Base-by-base conservation (phyloP, 2,113 vertebrate genomes). In the Willisornis vidua region DNA sequence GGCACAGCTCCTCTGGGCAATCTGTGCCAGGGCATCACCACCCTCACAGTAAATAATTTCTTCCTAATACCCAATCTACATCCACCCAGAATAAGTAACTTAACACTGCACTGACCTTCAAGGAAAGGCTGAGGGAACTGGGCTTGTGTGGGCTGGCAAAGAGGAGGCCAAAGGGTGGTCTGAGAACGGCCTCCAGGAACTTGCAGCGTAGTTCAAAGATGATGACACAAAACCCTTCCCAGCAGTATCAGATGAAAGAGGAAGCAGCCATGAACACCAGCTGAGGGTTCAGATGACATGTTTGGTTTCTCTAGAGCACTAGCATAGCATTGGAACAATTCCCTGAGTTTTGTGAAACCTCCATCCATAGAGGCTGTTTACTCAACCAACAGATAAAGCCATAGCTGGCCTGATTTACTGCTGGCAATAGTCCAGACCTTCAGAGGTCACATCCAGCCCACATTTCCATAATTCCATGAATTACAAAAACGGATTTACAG, bases 401-500 rank as follows among this genome's bases (percentile, higher is more conserved):
- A 33, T 39, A 76, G 83, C 55, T 89, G 63, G 33, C 89, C 86
- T 90, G 37, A 46, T 88, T 94, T 76, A 65, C 63, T 77, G 31
- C 12, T 95, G 93, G 80, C 84, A 94, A 7, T 23, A 81, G 55
- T 74, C 84, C 84, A 92, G 55, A 82, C 78, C 66, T 92, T 78
- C 41, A 55, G 48, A 78, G 26, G 63, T 72, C 48, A 67, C 48
- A 72, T 39, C 52, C 63, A 90, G 71, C 62, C 48, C 62, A 72
- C 41, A 37, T 78, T 91, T 84, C 73, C 66, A 1, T 78, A 85
- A 87, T 85, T 78, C 88, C 66, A 41, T 63, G 23, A 84, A 67
- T 49, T 81, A 9, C 39, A 52, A 67, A 70, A 78, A 17, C 16
- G 11, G 76, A 74, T 49, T 78, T 75, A 26, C 45, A 82, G 54